Evolutionary conservation across 2,113 vertebrate genomes (phyloP).

Genomic region (Pachyramphus minor): DNA sequence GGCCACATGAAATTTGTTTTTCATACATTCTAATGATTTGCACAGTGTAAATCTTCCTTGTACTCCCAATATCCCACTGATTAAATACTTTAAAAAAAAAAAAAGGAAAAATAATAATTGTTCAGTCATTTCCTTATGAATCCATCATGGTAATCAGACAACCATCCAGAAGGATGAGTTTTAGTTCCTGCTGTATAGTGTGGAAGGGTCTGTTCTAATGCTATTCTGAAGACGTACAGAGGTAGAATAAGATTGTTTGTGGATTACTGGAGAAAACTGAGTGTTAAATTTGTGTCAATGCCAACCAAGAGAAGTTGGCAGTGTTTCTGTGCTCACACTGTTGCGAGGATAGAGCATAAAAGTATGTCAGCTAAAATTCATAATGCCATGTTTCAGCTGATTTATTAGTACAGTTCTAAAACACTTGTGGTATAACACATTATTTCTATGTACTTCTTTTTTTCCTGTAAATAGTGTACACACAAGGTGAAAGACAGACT

Average conservation of each 20-base stretch:
- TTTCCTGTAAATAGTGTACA: neutral
- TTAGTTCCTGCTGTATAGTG: neutral
- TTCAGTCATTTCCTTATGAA: neutral
- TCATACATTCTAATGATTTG: neutral
- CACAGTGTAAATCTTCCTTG: neutral
- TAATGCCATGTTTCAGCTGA: neutral
- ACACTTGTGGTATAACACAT: neutral
- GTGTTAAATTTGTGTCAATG: neutral
- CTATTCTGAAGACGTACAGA: neutral
- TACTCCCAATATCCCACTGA: neutral
- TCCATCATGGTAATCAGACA: neutral
- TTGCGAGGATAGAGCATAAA: neutral
- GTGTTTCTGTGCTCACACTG: neutral
- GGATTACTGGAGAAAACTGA: neutral
- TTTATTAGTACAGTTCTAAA: neutral
- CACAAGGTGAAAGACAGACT: neutral
- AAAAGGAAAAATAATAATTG: neutral
- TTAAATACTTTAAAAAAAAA: neutral
- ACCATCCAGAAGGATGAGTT: neutral
- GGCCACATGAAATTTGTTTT: neutral
- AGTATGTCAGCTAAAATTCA: neutral
- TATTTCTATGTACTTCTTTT: neutral
- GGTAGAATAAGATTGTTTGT: neutral
- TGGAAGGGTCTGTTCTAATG: neutral
- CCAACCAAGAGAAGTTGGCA: neutral